phyloP scores from a whole-genome alignment of 2,888 invertebrate species.

The Saturnia pavonia region DNA sequence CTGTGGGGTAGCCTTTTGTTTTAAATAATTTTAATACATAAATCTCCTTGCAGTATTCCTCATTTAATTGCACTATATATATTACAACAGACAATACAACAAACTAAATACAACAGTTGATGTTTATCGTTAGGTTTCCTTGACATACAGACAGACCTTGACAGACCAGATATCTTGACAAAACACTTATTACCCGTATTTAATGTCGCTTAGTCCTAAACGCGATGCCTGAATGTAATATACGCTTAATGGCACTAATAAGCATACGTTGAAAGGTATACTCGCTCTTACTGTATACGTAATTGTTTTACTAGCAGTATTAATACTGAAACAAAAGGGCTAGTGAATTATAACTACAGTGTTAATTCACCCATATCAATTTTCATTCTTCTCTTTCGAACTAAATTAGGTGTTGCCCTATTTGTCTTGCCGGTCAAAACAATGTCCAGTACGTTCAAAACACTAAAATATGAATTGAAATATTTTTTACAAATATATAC shows the following conservation, averaged over 20 bases:
- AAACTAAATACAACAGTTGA: neutral
- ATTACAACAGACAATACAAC: neutral
- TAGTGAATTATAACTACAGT: too few relatives aligned
- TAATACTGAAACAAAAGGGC: too few relatives aligned
- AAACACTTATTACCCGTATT: neutral
- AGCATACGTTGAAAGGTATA: too few relatives aligned
- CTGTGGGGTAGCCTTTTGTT: slow-evolving; percentile 39
- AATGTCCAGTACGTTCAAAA: neutral
- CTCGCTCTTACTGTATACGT: too few relatives aligned
- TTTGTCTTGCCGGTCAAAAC: too few relatives aligned
- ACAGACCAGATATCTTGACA: neutral
- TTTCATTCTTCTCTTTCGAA: too few relatives aligned
- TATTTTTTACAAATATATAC: neutral
- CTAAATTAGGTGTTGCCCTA: too few relatives aligned
- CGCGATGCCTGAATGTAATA: neutral
- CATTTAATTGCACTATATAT: too few relatives aligned
- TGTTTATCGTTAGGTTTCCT: neutral
- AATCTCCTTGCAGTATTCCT: too few relatives aligned
- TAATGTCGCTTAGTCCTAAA: neutral
- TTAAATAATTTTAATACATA: neutral
- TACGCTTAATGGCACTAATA: neutral
- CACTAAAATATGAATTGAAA: neutral
- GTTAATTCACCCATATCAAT: too few relatives aligned
- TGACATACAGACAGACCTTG: neutral
- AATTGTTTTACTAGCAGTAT: too few relatives aligned